Evolutionary conservation across 2,113 vertebrate genomes (phyloP).

Genomic region (Clinocottus analis): DNA sequence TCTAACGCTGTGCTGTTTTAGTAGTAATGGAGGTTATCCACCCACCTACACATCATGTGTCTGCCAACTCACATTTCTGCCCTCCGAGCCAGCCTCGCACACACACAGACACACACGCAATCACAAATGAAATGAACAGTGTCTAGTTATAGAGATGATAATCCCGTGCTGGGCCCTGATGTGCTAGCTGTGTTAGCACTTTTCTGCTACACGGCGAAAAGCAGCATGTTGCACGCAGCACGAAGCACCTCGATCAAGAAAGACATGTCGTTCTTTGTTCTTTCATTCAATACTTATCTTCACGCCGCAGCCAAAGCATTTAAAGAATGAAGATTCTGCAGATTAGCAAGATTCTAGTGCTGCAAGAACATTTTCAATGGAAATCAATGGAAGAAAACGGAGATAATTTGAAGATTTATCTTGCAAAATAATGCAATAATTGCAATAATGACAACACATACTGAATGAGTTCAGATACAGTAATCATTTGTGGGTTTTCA

Average conservation of each 20-base stretch:
- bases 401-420: not conserved
- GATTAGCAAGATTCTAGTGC: not conserved
- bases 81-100: conserved; percentile 12
- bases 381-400: not conserved
- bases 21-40: conserved; percentile 49
- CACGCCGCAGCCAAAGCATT: not conserved
- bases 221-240: conserved; percentile 10
- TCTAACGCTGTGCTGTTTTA: conserved; percentile 18
- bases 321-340: not conserved
- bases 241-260: not conserved
- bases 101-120: conserved; percentile 3
- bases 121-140: conserved; percentile 47
- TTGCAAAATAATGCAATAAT: too few species aligned
- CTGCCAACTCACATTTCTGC: conserved; percentile 60
- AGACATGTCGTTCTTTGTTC: not conserved
- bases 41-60: conserved; percentile 55
- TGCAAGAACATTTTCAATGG: not conserved
- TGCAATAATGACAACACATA: not conserved
- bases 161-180: conserved; percentile 45
- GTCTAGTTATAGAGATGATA: conserved; percentile 43
- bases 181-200: conserved; percentile 31
- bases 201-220: conserved; percentile 16
- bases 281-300: not conserved
- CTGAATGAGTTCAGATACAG: not conserved
- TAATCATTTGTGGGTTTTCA: not conserved